Evolutionary conservation across 1,140 invertebrate genomes (phyloP).

Genomic region (Drosophila repleta): DNA sequence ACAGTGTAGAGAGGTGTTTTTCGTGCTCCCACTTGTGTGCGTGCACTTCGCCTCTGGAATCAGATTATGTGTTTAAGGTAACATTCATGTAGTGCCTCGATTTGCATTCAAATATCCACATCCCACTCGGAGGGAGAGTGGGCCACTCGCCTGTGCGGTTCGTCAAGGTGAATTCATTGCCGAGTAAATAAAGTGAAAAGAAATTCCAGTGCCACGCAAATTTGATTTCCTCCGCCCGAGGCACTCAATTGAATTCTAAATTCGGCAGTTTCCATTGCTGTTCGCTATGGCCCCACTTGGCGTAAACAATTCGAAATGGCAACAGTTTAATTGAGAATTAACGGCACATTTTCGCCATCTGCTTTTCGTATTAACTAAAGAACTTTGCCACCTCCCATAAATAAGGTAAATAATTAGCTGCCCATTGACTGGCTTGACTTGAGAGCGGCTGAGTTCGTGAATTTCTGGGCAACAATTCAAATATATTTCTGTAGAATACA

Average conservation of each 20-base stretch:
- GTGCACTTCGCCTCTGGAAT: constrained; percentile 14
- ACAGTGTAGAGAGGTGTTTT: not conserved
- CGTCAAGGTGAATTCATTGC: constrained; percentile 23
- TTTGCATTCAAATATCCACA: constrained; percentile 15
- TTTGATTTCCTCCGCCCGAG: constrained; percentile 21
- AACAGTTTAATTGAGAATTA: constrained; percentile 47
- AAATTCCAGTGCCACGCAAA: constrained; percentile 27
- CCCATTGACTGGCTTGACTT: constrained; percentile 10
- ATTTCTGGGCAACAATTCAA: not conserved
- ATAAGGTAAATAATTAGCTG: constrained; percentile 36
- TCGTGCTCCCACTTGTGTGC: constrained; percentile 1
- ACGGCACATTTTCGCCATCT: constrained; percentile 37
- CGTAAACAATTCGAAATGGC: constrained; percentile 35
- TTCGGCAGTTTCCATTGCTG: constrained; percentile 10
- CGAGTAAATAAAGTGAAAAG: constrained; percentile 12
- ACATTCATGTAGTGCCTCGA: constrained; percentile 8
- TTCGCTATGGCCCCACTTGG: not conserved
- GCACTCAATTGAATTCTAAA: constrained; percentile 17
- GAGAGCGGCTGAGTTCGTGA: not conserved
- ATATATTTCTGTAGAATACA: not conserved
- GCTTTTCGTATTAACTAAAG: constrained; percentile 37
- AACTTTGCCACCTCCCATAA: constrained; percentile 22
- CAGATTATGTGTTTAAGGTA: constrained; percentile 11
- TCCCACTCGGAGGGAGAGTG: not conserved
- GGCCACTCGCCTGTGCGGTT: not conserved